Conservation (phyloP, 1,140 invertebrate genomes). For the Hylaeus volcanicus region DNA sequence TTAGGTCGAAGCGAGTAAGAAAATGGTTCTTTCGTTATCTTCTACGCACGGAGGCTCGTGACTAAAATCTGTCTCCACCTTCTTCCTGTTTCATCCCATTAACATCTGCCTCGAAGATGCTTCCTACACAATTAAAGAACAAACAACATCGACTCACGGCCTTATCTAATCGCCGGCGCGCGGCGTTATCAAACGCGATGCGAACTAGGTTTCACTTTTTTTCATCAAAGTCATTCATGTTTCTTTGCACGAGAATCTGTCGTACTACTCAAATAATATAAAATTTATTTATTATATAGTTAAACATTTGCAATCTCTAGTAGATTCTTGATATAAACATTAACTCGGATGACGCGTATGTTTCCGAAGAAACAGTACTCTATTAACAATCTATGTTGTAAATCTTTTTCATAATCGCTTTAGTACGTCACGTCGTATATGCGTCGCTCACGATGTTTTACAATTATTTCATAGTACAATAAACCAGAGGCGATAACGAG, state of each 20-base stretch:
- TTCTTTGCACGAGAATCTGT: background rate
- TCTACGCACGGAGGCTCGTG: constrained; percentile 3
- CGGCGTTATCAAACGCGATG: constrained; percentile 17
- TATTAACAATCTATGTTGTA: background rate
- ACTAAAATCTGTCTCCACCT: constrained; percentile 48
- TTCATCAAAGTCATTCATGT: background rate
- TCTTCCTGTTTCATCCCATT: constrained; percentile 50
- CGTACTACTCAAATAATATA: background rate
- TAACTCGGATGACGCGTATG: too few relatives aligned
- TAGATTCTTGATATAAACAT: too few relatives aligned
- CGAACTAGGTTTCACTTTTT: background rate
- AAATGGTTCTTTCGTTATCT: constrained; percentile 40
- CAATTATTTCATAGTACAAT: background rate
- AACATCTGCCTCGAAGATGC: constrained; percentile 52
- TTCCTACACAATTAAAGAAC: constrained; percentile 19
- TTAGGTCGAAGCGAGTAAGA: background rate
- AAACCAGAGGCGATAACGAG: too few relatives aligned
- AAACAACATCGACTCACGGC: constrained; percentile 30
- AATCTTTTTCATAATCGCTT: background rate
- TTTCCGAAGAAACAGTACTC: background rate
- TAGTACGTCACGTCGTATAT: background rate
- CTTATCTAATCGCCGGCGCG: constrained; percentile 52
- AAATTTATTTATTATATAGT: too few relatives aligned
- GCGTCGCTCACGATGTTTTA: background rate
- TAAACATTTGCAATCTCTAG: too few relatives aligned